A percentile compares a stretch with the other conserved stretches of the same genome.
phyloP scores from a whole-genome alignment of 2,113 vertebrate species.

The Hiodon tergisus region DNA sequence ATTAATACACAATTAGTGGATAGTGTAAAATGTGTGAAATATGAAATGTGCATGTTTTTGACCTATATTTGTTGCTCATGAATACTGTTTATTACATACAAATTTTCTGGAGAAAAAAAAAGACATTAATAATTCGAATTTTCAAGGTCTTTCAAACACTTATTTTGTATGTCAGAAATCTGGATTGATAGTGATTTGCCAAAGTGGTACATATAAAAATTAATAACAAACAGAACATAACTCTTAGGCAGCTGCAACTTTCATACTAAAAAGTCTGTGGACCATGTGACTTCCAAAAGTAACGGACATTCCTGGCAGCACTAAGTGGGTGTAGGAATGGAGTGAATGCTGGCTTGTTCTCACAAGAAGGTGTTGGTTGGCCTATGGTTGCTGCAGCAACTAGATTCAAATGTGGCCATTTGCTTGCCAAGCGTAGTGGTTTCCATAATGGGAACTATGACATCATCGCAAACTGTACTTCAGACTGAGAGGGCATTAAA shows the following conservation, averaged over 20 bases:
- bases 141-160: background rate
- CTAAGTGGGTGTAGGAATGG: constrained; percentile 36
- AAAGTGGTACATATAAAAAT: background rate
- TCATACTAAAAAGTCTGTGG: constrained; percentile 16
- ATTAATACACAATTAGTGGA: no score
- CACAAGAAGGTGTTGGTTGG: constrained; percentile 12
- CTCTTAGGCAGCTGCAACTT: constrained; percentile 3
- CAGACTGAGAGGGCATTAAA: background rate
- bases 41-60: background rate
- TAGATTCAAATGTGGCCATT: constrained; percentile 25
- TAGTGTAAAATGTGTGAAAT: background rate
- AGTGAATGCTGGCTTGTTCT: constrained; percentile 31
- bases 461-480: background rate
- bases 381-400: constrained; percentile 27
- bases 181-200: no score
- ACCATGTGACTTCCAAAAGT: constrained; percentile 32
- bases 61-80: background rate
- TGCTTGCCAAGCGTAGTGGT: background rate
- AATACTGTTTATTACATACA: no score
- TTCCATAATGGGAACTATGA: constrained; percentile 5
- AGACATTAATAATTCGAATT: background rate
- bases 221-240: background rate
- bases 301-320: constrained; percentile 32
- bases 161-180: background rate
- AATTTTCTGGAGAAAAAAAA: background rate